Conservation (phyloP, 1,140 invertebrate genomes). For the Ladona fulva region DNA sequence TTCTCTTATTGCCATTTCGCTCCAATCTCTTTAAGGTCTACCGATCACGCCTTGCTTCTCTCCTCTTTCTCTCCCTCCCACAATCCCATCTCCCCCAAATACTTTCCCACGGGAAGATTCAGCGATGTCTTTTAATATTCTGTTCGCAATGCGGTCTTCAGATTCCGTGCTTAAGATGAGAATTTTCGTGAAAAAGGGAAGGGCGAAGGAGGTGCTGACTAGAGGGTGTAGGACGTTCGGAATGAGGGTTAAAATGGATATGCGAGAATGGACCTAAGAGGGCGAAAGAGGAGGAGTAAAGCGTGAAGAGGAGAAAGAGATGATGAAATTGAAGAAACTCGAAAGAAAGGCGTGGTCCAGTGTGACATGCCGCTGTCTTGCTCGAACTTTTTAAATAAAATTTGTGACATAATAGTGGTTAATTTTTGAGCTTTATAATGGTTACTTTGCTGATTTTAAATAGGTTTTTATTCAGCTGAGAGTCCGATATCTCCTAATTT, state of each 20-base stretch:
- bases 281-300: background rate
- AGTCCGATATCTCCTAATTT: no score
- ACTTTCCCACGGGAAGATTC: background rate
- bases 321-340: background rate
- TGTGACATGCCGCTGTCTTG: no score
- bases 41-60: background rate
- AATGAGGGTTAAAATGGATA: background rate
- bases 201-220: background rate
- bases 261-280: background rate
- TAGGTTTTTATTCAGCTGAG: no score
- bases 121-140: background rate
- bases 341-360: background rate
- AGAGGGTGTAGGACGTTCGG: background rate
- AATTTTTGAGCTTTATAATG: no score
- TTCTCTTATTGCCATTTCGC: background rate
- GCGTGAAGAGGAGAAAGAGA: background rate
- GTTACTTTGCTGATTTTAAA: no score
- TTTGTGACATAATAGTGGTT: no score
- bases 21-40: no score
- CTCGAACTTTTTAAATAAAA: no score
- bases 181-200: background rate
- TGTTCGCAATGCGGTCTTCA: background rate
- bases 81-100: background rate
- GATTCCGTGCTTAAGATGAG: slow-evolving; percentile 4
- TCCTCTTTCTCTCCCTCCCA: background rate